These are phyloP conservation scores for Liparis tanakae DNA, from an alignment of 2,797 vertebrate genomes.

Conservation along the genomic window DNA sequence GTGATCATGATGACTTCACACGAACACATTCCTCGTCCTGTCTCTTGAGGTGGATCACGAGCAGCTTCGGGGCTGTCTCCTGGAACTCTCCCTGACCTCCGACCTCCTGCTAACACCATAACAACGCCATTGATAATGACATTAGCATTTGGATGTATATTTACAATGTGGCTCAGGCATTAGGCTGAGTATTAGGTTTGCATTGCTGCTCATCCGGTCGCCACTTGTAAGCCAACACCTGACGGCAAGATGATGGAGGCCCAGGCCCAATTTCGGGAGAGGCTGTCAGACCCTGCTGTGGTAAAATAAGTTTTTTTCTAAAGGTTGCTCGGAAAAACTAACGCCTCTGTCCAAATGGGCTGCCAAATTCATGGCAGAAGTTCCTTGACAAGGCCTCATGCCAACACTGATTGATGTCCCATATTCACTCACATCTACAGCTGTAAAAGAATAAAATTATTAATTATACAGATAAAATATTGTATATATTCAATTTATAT, in stretches of 20 bases:
- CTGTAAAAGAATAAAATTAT: not conserved
- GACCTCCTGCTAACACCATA: not conserved
- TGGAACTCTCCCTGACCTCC: not conserved
- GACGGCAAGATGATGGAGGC: no score
- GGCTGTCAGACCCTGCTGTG: not conserved
- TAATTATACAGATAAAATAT: not conserved
- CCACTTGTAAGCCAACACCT: no score
- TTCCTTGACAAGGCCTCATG: not conserved
- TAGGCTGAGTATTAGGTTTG: not conserved
- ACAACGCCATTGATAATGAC: no score
- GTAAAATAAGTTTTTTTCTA: not conserved
- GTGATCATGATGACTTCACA: constrained; percentile 1
- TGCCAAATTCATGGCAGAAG: not conserved
- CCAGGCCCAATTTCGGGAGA: no score
- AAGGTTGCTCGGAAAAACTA: not conserved
- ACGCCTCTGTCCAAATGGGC: not conserved
- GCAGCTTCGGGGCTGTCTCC: not conserved
- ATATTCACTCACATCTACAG: not conserved
- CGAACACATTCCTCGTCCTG: not conserved
- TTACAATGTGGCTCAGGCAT: not conserved
- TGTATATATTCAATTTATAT: not conserved
- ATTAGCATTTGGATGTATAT: not conserved
- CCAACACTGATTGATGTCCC: not conserved
- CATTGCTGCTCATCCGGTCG: no score
- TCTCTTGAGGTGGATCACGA: not conserved